A percentile compares a stretch with the other conserved stretches of the same genome.
Evolutionary conservation across 2,888 invertebrate species (phyloP).

Genomic region (Pheosia gnoma): DNA sequence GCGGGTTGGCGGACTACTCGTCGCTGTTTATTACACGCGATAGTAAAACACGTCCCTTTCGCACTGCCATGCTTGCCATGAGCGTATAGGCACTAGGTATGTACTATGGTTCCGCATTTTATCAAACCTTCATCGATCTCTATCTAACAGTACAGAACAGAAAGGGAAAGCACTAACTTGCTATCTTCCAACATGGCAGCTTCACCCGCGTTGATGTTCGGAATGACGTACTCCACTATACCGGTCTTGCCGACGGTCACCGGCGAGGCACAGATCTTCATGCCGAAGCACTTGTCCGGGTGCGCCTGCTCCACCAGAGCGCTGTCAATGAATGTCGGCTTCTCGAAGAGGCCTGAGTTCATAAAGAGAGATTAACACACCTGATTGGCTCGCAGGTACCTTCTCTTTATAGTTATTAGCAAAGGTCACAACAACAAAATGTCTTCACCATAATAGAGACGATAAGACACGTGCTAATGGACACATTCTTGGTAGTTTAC

Average conservation of each 20-base stretch:
- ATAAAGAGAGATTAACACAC: neutral
- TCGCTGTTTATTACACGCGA: too few species aligned
- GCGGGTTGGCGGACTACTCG: too few species aligned
- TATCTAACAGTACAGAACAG: neutral
- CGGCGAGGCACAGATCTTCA: constrained; percentile 68
- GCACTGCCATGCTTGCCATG: too few species aligned
- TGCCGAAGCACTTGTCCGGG: constrained; percentile 60
- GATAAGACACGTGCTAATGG: too few species aligned
- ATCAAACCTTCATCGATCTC: too few species aligned
- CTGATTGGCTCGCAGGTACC: neutral
- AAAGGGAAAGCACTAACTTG: constrained; percentile 50
- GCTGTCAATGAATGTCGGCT: constrained; percentile 65
- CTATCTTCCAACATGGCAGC: constrained; percentile 52
- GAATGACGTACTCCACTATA: constrained; percentile 62
- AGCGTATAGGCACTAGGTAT: too few species aligned
- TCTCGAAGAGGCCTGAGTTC: constrained; percentile 66
- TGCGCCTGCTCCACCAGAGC: constrained; percentile 68
- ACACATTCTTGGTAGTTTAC: too few species aligned
- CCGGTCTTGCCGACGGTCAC: constrained; percentile 62
- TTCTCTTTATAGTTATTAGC: too few species aligned
- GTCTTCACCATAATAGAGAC: too few species aligned
- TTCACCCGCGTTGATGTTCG: constrained; percentile 59
- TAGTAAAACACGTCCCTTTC: too few species aligned
- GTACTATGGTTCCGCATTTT: too few species aligned
- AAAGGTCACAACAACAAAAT: too few species aligned